phyloP scores from a whole-genome alignment of 2,888 invertebrate species.

The Patella caerulea region DNA sequence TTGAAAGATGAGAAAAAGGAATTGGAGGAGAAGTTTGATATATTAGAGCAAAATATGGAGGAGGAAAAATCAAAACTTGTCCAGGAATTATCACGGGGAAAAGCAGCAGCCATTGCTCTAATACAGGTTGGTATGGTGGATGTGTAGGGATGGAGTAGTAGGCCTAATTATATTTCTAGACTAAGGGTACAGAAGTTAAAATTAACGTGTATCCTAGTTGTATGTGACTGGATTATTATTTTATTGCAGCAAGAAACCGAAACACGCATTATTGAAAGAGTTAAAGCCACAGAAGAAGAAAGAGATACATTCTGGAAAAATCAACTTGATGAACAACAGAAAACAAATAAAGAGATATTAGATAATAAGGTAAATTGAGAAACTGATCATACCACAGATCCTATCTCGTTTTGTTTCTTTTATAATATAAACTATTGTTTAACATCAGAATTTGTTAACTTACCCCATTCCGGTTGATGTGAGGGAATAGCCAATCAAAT shows the following conservation, averaged over 20 bases:
- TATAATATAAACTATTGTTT: not conserved
- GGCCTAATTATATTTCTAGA: too few relatives aligned
- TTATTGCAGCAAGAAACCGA: conserved; percentile 60
- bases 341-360: conserved; percentile 52
- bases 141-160: too few relatives aligned
- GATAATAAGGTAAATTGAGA: conserved; percentile 46
- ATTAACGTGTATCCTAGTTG: too few relatives aligned
- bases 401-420: not conserved
- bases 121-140: conserved; percentile 58
- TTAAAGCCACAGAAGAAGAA: conserved; percentile 53
- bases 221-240: too few relatives aligned
- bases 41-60: conserved; percentile 62
- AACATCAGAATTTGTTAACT: too few relatives aligned
- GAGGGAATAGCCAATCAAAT: too few relatives aligned
- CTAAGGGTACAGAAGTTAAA: too few relatives aligned
- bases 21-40: conserved; percentile 52
- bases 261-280: conserved; percentile 50
- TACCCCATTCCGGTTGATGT: too few relatives aligned
- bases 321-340: conserved; percentile 57
- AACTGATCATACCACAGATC: not conserved
- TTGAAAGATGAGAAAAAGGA: conserved; percentile 67
- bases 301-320: conserved; percentile 61
- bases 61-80: conserved; percentile 67
- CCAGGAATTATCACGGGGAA: conserved; percentile 70
- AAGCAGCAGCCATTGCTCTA: conserved; percentile 69